These are phyloP conservation scores for Triplophysa dalaica DNA, from an alignment of 2,113 vertebrate species.

Conservation along the genomic window DNA sequence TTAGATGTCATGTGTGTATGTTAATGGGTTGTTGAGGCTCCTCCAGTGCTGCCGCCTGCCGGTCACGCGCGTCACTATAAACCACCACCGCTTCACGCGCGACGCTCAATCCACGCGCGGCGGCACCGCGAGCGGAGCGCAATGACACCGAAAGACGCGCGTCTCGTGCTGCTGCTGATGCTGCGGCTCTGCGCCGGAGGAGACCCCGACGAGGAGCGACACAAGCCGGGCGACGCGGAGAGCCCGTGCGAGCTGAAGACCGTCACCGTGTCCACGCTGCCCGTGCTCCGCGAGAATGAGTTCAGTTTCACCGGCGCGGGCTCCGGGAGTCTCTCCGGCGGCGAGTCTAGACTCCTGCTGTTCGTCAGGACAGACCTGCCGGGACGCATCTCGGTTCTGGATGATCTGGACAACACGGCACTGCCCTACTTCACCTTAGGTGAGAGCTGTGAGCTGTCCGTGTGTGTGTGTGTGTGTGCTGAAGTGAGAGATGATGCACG, in stretches of 20 bases:
- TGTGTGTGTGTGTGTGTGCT: neutral
- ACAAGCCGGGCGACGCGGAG: constrained; percentile 66
- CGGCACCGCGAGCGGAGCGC: constrained; percentile 63
- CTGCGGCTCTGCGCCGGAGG: constrained; percentile 57
- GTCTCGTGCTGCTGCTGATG: constrained; percentile 66
- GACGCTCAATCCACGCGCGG: constrained; percentile 53
- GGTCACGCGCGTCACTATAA: constrained; percentile 3
- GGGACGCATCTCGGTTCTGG: constrained; percentile 91
- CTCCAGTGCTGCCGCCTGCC: constrained; percentile 24
- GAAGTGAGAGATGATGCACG: neutral
- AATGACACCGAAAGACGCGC: constrained; percentile 67
- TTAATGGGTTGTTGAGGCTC: neutral
- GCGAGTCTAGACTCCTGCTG: constrained; percentile 89
- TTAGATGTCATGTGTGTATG: neutral
- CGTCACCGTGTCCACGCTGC: constrained; percentile 92
- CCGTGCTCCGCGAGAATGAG: constrained; percentile 92
- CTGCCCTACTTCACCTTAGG: constrained; percentile 97
- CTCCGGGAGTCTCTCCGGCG: constrained; percentile 70
- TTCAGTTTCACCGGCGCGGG: constrained; percentile 86
- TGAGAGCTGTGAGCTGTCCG: constrained; percentile 62
- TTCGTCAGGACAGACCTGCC: constrained; percentile 95
- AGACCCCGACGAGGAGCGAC: constrained; percentile 63
- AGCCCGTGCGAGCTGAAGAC: constrained; percentile 84
- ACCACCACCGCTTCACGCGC: constrained; percentile 12
- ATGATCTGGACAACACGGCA: constrained; percentile 98